A percentile compares a stretch with the other conserved stretches of the same genome.
phyloP scores from a whole-genome alignment of 2,888 invertebrate species.

The Volucella inflata region DNA sequence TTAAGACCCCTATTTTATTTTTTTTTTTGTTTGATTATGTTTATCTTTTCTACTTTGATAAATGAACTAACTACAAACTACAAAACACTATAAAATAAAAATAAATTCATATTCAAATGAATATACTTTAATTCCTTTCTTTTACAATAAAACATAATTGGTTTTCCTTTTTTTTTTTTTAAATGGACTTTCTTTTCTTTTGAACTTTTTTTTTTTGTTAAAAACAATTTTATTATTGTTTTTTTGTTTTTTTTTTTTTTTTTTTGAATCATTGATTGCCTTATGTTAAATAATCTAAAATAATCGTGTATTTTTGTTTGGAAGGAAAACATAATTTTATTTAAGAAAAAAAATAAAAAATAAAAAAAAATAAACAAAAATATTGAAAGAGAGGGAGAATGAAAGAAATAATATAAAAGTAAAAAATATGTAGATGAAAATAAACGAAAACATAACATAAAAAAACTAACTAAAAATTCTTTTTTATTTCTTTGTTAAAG shows the following conservation, averaged over 20 bases:
- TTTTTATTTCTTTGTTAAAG: slow-evolving; percentile 10
- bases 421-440: slow-evolving; percentile 50
- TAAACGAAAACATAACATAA: slow-evolving; percentile 44
- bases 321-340: slow-evolving; percentile 54
- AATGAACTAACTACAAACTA: slow-evolving; percentile 38
- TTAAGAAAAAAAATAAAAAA: slow-evolving; percentile 30
- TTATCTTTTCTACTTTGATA: slow-evolving; percentile 76
- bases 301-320: slow-evolving; percentile 55
- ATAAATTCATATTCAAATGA: slow-evolving; percentile 7
- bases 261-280: slow-evolving; percentile 63
- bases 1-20: slow-evolving; percentile 60
- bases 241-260: slow-evolving; percentile 49
- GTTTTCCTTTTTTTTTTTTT: slow-evolving; percentile 35
- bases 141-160: slow-evolving; percentile 20
- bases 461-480: slow-evolving; percentile 41
- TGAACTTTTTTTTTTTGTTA: slow-evolving; percentile 47
- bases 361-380: too few relatives aligned
- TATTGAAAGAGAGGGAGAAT: slow-evolving; percentile 19
- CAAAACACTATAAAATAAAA: slow-evolving; percentile 21
- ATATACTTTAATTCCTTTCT: background rate
- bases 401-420: slow-evolving; percentile 23
- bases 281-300: slow-evolving; percentile 56
- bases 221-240: slow-evolving; percentile 46
- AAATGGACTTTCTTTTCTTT: slow-evolving; percentile 26
- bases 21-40: slow-evolving; percentile 79